Evolutionary conservation across 2,888 invertebrate genomes (phyloP), one percentile per base, ranked within the genome.

Genomic region (Drosophila flavopinicola): DNA sequence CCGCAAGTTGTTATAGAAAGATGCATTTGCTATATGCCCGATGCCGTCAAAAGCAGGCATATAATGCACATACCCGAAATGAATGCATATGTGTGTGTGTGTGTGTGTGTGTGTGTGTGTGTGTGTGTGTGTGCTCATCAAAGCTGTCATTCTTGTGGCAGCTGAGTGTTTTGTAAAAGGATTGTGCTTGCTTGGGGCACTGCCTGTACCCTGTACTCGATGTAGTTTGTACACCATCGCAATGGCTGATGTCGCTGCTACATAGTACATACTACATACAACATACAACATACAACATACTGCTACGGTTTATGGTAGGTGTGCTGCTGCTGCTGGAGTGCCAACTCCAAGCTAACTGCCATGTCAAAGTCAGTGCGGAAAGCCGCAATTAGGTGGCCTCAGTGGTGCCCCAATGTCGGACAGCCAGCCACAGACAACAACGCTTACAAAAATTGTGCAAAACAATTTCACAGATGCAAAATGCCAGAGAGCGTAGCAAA

Each of bases 331-430:
- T 32, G 3, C 9, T 10, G 15, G 33, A 57, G 35, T 51, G 32
- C 27, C 30, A 65, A 24, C 51, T 42, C 25, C 32, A 15, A 44
- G 11, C 2, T 30, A 44, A 54, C 59, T 66, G 56, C 48, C 48
- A 65, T 68, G 64, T 53, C 83, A 70, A 70, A 74, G 70, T 64
- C 74, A 66, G 58, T 45, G 44, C 39, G 57, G 54, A 58, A 78
- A 61, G 58, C 74, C 70, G 67, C 78, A 78, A 76, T 78, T 83
- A 74, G 61, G 64, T 42, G 37, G 69, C 47, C 58, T 63, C 58
- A 65, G 57, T 54, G 48, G 44, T 33, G 25, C 32, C 30, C 25
- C 44, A 15, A 6, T 1, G 13, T 24, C 23, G 35, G 23, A 32
- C 38, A 42, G 7, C 2, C 41, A 13, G 7, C 17, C 29, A n/a